Conservation (phyloP, 2,113 vertebrate genomes). For the Apteryx mantelli region DNA sequence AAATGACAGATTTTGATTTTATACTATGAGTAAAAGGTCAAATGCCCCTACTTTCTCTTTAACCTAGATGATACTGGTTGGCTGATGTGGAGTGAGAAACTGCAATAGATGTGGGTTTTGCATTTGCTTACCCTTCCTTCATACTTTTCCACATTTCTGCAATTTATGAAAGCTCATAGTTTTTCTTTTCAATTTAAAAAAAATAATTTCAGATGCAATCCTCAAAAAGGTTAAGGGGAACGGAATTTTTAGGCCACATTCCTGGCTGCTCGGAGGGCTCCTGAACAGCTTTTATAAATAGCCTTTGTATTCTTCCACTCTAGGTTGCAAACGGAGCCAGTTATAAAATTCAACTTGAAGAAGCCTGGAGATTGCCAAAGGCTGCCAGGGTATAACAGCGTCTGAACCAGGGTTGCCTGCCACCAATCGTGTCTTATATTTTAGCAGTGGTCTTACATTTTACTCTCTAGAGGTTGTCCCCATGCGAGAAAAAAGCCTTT, state of each 20-base stretch:
- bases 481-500: background rate
- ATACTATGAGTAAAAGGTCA: background rate
- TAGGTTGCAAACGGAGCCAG: background rate
- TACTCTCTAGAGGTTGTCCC: background rate
- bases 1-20: background rate
- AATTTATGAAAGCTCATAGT: background rate
- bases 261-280: background rate
- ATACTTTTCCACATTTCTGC: background rate
- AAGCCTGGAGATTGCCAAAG: background rate
- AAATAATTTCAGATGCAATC: background rate
- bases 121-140: background rate
- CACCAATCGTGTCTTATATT: background rate
- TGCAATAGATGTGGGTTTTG: background rate
- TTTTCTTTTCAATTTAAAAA: background rate
- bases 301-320: background rate
- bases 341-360: background rate
- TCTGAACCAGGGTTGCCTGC: background rate
- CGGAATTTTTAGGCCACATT: background rate
- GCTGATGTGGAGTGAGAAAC: background rate
- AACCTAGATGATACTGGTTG: background rate
- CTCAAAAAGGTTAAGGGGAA: background rate
- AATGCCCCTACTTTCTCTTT: background rate
- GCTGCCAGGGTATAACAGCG: background rate
- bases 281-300: background rate
- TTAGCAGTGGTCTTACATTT: background rate